Evolutionary conservation across 2,888 invertebrate species (phyloP).

Genomic region (Meteorus cinctellus): DNA sequence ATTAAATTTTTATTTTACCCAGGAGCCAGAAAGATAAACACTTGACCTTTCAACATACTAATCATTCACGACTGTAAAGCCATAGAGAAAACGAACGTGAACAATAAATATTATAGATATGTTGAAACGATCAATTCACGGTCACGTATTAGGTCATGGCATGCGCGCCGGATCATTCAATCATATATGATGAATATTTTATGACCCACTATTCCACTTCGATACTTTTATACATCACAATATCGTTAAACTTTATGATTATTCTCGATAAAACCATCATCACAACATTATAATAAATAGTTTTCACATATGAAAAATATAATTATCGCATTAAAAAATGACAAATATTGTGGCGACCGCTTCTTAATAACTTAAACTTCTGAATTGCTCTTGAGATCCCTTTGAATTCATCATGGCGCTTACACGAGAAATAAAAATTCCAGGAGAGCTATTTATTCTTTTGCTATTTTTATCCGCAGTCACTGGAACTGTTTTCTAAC

Average conservation of each 20-base stretch:
- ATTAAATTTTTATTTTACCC: not conserved
- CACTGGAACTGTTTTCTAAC: too few species aligned
- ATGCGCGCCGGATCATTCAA: not conserved
- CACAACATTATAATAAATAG: not conserved
- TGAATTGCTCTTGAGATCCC: too few species aligned
- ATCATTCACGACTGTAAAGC: not conserved
- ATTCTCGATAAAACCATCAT: slow-evolving; percentile 14
- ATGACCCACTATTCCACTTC: not conserved
- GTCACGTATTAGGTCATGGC: not conserved
- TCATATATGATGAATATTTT: not conserved
- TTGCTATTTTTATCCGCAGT: too few species aligned
- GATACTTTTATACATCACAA: not conserved
- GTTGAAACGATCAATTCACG: not conserved
- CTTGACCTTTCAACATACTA: not conserved
- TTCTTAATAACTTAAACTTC: too few species aligned
- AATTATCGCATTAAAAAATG: not conserved
- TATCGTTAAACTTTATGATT: slow-evolving; percentile 14
- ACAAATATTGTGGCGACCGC: not conserved
- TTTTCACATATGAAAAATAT: not conserved
- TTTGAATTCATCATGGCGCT: too few species aligned
- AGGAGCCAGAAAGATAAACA: not conserved
- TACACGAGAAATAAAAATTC: too few species aligned
- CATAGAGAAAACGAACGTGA: not conserved
- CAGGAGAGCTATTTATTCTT: too few species aligned
- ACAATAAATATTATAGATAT: not conserved